Evolutionary conservation across 2,888 invertebrate species (phyloP).

Genomic region (Brenthis hecate): DNA sequence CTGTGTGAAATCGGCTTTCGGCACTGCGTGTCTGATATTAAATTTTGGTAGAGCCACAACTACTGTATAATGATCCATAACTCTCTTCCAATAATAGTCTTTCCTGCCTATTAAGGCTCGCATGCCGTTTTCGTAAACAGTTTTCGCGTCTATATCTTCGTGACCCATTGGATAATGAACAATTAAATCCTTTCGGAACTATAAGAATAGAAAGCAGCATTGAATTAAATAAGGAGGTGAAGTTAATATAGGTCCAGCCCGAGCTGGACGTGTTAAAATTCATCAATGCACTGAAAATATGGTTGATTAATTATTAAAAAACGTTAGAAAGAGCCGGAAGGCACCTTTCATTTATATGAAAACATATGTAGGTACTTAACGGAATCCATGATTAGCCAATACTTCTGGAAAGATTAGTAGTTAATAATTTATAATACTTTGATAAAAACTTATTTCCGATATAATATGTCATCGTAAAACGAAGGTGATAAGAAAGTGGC

Average conservation of each 20-base stretch:
- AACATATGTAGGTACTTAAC: neutral
- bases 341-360: too few species aligned
- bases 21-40: constrained; percentile 55
- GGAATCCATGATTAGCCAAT: neutral
- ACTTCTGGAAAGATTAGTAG: constrained; percentile 2
- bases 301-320: too few species aligned
- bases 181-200: constrained; percentile 66
- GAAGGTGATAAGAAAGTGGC: neutral
- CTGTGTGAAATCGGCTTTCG: constrained; percentile 57
- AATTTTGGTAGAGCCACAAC: constrained; percentile 64
- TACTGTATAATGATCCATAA: constrained; percentile 69
- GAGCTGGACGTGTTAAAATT: neutral
- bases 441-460: neutral
- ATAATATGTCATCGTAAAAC: neutral
- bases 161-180: constrained; percentile 58
- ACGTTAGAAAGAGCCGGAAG: too few species aligned
- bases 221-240: neutral
- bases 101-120: constrained; percentile 59
- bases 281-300: too few species aligned
- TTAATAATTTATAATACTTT: neutral
- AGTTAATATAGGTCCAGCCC: too few species aligned
- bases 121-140: constrained; percentile 66
- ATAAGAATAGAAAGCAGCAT: constrained; percentile 36
- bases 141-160: constrained; percentile 59
- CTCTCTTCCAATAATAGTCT: constrained; percentile 69